Conservation (phyloP, 2,888 invertebrate species). For the Cheilosia vernalis region DNA sequence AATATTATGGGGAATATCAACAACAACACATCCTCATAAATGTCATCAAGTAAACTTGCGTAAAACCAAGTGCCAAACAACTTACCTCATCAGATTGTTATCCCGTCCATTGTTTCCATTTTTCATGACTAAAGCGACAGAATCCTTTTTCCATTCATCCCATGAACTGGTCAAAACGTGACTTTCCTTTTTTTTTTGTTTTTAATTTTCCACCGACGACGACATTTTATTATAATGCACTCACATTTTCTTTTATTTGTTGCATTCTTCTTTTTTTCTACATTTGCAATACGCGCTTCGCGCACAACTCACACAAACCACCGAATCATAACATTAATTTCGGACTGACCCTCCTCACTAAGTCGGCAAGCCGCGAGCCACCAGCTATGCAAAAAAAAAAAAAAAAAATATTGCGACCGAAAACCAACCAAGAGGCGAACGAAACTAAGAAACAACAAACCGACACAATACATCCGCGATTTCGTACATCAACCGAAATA, state of each 20-base stretch:
- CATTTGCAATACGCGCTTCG: constrained; percentile 43
- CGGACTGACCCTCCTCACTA: constrained; percentile 71
- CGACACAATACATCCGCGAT: constrained; percentile 64
- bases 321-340: constrained; percentile 63
- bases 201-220: constrained; percentile 14
- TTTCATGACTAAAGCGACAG: neutral
- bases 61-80: too few species aligned
- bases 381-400: constrained; percentile 26
- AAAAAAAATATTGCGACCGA: constrained; percentile 51
- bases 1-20: too few species aligned
- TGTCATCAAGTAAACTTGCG: too few species aligned
- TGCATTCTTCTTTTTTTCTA: constrained; percentile 11
- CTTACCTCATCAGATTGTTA: too few species aligned
- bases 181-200: neutral
- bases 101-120: neutral
- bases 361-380: constrained; percentile 45
- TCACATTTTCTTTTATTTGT: constrained; percentile 31
- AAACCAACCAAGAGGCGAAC: constrained; percentile 43
- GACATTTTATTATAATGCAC: constrained; percentile 12
- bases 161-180: neutral
- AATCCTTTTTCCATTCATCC: neutral
- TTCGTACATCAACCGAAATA: constrained; percentile 60
- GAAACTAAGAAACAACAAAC: constrained; percentile 35
- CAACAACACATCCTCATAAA: too few species aligned
- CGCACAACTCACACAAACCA: constrained; percentile 56